Conservation (phyloP, 1,140 invertebrate species). For the Macrocentrus cingulum region DNA sequence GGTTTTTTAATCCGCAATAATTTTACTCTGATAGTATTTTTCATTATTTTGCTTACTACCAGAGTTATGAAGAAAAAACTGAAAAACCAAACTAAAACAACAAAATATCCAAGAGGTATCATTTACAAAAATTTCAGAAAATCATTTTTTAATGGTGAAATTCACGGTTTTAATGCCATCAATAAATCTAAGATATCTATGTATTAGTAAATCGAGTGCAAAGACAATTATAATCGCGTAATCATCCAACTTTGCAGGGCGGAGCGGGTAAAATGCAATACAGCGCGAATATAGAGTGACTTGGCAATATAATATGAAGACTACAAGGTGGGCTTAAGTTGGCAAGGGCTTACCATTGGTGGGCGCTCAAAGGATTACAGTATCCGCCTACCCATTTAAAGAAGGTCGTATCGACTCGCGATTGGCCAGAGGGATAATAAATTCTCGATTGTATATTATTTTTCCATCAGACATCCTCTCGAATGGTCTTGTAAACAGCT, state of each 20-base stretch:
- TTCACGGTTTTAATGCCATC: too few relatives aligned
- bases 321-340: slow-evolving; percentile 48
- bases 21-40: too few relatives aligned
- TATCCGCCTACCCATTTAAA: slow-evolving; percentile 51
- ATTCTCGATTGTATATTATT: not conserved
- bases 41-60: too few relatives aligned
- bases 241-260: slow-evolving; percentile 49
- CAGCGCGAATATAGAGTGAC: slow-evolving; percentile 41
- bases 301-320: slow-evolving; percentile 49
- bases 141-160: too few relatives aligned
- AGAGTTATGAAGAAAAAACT: too few relatives aligned
- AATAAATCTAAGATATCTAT: too few relatives aligned
- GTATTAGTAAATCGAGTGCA: too few relatives aligned
- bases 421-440: slow-evolving; percentile 31
- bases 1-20: too few relatives aligned
- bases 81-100: too few relatives aligned
- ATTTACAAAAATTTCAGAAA: too few relatives aligned
- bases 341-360: slow-evolving; percentile 51
- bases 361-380: slow-evolving; percentile 38
- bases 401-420: slow-evolving; percentile 35
- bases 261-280: slow-evolving; percentile 42
- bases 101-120: too few relatives aligned
- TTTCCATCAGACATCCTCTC: not conserved
- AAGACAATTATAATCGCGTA: too few relatives aligned
- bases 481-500: not conserved